These are phyloP conservation scores for Amphipoea lucens DNA, from an alignment of 2,888 invertebrate species.

Conservation along the genomic window DNA sequence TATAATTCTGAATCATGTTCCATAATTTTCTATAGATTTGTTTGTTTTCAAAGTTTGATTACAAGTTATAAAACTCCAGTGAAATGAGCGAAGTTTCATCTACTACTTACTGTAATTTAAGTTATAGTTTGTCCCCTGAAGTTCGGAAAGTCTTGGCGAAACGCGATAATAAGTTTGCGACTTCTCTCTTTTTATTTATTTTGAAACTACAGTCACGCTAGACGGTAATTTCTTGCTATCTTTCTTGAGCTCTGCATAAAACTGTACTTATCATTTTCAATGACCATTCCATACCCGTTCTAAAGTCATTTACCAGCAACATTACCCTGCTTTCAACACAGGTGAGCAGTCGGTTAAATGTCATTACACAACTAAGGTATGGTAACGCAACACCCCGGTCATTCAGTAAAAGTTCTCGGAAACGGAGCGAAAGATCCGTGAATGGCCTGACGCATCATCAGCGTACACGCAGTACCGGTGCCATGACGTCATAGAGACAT, in stretches of 20 bases:
- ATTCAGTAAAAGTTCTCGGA: conserved; percentile 63
- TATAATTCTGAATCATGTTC: neutral
- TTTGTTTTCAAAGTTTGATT: conserved; percentile 30
- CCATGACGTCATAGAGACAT: conserved; percentile 66
- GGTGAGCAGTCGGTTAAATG: conserved; percentile 20
- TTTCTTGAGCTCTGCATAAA: conserved; percentile 8
- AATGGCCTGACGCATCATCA: conserved; percentile 69
- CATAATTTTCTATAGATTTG: neutral
- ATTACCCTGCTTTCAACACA: conserved; percentile 40
- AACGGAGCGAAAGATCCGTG: conserved; percentile 65
- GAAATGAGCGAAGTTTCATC: conserved; percentile 29
- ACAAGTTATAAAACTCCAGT: conserved; percentile 17
- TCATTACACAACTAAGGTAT: conserved; percentile 48
- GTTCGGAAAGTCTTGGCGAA: conserved; percentile 26
- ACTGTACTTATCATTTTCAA: conserved; percentile 13
- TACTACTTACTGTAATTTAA: conserved; percentile 26
- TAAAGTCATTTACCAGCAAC: conserved; percentile 20
- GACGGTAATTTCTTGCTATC: neutral
- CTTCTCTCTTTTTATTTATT: conserved; percentile 27
- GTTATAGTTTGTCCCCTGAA: conserved; percentile 45
- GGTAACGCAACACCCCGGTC: conserved; percentile 48
- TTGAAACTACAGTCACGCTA: conserved; percentile 14
- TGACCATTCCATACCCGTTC: neutral
- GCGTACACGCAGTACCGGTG: conserved; percentile 66
- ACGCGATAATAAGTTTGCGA: conserved; percentile 39